Percentiles rank a stretch among this genome's conserved stretches.
Conservation (phyloP, 2,113 vertebrate species). For the Microtus pennsylvanicus region DNA sequence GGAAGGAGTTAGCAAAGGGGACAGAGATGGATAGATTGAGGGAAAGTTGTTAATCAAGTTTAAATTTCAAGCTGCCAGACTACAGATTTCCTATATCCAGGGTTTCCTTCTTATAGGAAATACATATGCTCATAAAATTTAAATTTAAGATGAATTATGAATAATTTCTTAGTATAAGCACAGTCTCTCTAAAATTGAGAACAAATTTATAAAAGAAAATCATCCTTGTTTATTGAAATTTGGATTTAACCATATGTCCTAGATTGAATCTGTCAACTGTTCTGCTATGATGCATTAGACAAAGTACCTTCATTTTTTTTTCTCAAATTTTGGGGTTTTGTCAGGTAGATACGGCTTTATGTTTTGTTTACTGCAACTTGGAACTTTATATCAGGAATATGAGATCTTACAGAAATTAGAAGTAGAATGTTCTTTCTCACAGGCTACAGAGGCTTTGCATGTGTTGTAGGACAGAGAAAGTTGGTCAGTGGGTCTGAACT, state of each 20-base stretch:
- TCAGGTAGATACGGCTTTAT: background rate
- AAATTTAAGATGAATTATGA: background rate
- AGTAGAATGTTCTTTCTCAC: background rate
- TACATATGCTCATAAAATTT: background rate
- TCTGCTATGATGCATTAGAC: background rate
- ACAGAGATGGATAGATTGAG: background rate
- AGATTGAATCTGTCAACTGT: background rate
- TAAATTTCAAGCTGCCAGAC: background rate
- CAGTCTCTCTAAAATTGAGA: background rate
- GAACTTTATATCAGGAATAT: slow-evolving; percentile 7
- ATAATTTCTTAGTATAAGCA: background rate
- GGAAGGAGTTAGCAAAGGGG: background rate
- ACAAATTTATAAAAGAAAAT: background rate
- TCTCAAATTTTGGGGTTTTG: background rate
- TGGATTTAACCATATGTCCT: background rate
- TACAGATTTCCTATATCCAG: background rate
- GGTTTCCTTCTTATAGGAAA: background rate
- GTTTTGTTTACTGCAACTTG: background rate
- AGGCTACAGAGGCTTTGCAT: background rate
- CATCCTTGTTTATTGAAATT: slow-evolving; percentile 8
- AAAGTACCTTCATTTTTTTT: background rate
- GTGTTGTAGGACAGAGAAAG: background rate
- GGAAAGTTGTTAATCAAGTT: background rate
- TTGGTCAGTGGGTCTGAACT: background rate
- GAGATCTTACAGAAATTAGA: background rate